Percentiles rank a stretch among this genome's conserved stretches.
These are phyloP conservation scores for Diorhabda sublineata DNA, from an alignment of 1,140 invertebrate species.

Conservation along the genomic window DNA sequence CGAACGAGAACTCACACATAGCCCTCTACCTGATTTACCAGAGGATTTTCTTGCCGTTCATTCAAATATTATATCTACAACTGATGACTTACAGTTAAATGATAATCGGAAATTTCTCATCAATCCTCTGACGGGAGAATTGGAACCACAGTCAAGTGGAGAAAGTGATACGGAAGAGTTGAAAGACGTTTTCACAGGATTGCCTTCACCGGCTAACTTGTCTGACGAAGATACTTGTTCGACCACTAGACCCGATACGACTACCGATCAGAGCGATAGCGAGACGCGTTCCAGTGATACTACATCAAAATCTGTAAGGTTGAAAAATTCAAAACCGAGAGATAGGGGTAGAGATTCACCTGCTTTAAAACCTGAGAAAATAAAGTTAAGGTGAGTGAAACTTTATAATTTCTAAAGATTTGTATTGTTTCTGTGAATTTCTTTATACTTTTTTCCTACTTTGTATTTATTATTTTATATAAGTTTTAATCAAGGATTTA, in stretches of 20 bases:
- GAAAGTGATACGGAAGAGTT: constrained; percentile 49
- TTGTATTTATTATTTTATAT: too few species aligned
- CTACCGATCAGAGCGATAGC: constrained; percentile 59
- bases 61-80: constrained; percentile 11
- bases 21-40: constrained; percentile 38
- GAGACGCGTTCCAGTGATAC: constrained; percentile 55
- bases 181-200: constrained; percentile 42
- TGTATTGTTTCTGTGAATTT: too few species aligned
- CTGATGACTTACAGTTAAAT: constrained; percentile 32
- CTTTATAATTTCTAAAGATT: background rate
- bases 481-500: too few species aligned
- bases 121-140: constrained; percentile 80
- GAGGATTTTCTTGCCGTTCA: constrained; percentile 31
- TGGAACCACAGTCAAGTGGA: constrained; percentile 68
- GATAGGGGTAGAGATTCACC: constrained; percentile 41
- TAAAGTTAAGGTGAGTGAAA: constrained; percentile 60
- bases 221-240: constrained; percentile 45
- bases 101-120: constrained; percentile 73
- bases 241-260: constrained; percentile 42
- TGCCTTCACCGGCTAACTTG: constrained; percentile 38
- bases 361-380: constrained; percentile 62
- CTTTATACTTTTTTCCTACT: too few species aligned
- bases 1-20: constrained; percentile 33
- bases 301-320: constrained; percentile 34
- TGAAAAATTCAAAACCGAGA: constrained; percentile 29